Conservation (phyloP, 2,797 vertebrate species). For the Rallus crepitans region DNA sequence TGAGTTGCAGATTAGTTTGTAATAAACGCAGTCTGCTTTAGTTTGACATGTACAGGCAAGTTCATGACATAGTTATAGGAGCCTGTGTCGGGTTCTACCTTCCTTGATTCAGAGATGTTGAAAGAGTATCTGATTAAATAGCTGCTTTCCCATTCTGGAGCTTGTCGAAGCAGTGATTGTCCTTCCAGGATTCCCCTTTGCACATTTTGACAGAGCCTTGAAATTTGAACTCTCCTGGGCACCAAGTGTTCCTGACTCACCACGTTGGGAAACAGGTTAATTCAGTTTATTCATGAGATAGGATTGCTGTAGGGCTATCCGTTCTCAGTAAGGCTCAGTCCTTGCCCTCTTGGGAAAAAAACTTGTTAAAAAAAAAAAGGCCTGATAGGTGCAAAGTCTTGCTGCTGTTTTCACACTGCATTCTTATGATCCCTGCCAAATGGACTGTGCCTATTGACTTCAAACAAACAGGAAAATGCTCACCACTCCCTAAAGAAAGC, state of each 20-base stretch:
- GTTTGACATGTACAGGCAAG: background rate
- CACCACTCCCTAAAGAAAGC: background rate
- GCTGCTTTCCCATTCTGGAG: background rate
- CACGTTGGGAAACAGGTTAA: background rate
- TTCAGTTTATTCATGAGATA: background rate
- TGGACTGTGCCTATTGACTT: background rate
- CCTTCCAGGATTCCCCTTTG: background rate
- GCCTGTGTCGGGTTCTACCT: background rate
- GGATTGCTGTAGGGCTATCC: background rate
- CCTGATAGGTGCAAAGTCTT: background rate
- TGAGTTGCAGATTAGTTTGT: background rate
- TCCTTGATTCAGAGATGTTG: background rate
- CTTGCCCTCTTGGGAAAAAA: background rate
- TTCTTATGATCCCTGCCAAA: background rate
- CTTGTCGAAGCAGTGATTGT: background rate
- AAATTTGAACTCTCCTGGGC: background rate
- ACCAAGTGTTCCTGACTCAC: background rate
- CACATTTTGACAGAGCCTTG: background rate
- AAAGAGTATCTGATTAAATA: background rate
- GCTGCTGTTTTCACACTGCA: background rate
- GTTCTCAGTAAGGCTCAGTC: background rate
- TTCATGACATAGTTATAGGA: background rate
- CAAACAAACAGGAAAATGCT: background rate
- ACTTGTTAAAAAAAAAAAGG: background rate
- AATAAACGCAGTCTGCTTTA: background rate